phyloP scores from a whole-genome alignment of 2,888 invertebrate species.

The Sericinus montela region DNA sequence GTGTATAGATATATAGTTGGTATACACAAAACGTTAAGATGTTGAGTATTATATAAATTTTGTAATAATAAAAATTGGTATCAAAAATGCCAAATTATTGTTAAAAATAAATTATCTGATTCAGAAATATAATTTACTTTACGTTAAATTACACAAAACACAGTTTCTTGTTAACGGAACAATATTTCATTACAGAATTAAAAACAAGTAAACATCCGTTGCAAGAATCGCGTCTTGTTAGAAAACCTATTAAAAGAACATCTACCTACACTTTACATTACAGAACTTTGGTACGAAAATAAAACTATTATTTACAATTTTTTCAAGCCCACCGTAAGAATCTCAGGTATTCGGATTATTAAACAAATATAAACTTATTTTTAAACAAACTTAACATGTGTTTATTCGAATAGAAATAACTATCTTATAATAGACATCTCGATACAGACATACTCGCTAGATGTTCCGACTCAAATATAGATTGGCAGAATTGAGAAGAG shows the following conservation, averaged over 20 bases:
- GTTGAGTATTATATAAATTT: too few relatives aligned
- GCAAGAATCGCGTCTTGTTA: conserved; percentile 8
- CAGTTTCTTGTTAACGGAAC: conserved; percentile 2
- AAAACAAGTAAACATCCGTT: conserved; percentile 16
- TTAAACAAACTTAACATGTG: conserved; percentile 8
- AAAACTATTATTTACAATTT: conserved; percentile 19
- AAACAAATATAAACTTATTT: conserved; percentile 17
- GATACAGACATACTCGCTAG: too few relatives aligned
- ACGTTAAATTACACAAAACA: too few relatives aligned
- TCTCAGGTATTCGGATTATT: conserved; percentile 8
- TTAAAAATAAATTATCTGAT: not conserved
- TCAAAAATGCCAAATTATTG: too few relatives aligned
- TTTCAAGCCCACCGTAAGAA: conserved; percentile 8
- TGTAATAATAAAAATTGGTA: too few relatives aligned
- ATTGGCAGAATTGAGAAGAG: too few relatives aligned
- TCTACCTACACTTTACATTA: conserved; percentile 10
- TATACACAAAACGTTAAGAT: too few relatives aligned
- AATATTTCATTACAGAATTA: conserved; percentile 15
- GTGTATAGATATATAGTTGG: too few relatives aligned
- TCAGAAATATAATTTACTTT: not conserved
- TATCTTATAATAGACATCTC: too few relatives aligned
- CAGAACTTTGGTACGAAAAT: conserved; percentile 15
- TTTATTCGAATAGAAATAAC: too few relatives aligned
- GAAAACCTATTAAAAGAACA: conserved; percentile 15
- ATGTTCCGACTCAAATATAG: too few relatives aligned